These are phyloP conservation scores for Rhombomys opimus DNA, from an alignment of 2,113 vertebrate genomes.

Conservation along the genomic window DNA sequence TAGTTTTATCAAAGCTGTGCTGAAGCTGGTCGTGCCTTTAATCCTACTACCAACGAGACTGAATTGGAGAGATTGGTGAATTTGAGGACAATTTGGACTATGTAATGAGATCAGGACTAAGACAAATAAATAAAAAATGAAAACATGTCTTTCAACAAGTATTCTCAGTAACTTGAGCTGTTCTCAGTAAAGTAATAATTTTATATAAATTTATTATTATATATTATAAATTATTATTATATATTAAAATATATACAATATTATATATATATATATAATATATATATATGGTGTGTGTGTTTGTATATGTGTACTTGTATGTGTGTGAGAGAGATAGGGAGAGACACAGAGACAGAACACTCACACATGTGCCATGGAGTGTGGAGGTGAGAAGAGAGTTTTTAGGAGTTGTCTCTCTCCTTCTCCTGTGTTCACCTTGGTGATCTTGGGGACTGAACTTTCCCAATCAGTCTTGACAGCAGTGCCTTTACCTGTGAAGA, in stretches of 20 bases:
- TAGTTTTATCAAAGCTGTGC: neutral
- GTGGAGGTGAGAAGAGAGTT: neutral
- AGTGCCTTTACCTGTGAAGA: neutral
- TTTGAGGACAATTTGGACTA: neutral
- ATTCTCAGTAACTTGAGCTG: neutral
- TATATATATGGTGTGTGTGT: neutral
- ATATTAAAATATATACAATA: neutral
- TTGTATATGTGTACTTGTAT: too few species aligned
- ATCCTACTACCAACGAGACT: neutral
- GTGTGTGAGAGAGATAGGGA: neutral
- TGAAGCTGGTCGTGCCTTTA: neutral
- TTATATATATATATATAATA: neutral
- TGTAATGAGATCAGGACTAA: neutral
- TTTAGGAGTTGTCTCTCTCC: neutral
- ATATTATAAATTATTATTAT: neutral
- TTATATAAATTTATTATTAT: too few species aligned
- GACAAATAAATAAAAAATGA: neutral
- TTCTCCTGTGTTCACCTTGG: neutral
- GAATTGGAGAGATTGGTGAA: neutral
- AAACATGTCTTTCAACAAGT: neutral
- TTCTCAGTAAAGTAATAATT: neutral
- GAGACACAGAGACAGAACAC: neutral
- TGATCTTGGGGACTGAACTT: neutral
- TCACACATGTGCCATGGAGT: too few species aligned
- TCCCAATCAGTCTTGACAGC: neutral